These are phyloP conservation scores for Drosophila hamatofila DNA, from an alignment of 2,888 invertebrate species.

Conservation along the genomic window DNA sequence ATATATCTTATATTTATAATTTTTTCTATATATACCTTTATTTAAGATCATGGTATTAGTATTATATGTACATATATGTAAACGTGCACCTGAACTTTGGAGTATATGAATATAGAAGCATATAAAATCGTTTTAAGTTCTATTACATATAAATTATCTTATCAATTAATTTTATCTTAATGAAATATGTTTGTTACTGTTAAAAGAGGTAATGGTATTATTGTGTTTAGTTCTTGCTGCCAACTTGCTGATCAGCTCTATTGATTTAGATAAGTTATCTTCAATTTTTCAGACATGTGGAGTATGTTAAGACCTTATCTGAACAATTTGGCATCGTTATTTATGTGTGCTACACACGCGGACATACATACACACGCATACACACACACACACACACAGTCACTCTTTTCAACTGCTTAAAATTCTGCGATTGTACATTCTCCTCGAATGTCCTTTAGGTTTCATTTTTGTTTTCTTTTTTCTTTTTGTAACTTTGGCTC, in stretches of 20 bases:
- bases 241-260: too few species aligned
- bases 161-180: background rate
- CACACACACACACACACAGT: constrained; percentile 17
- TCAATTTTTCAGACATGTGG: background rate
- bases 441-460: constrained; percentile 35
- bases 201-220: background rate
- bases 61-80: background rate
- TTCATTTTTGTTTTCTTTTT: constrained; percentile 13
- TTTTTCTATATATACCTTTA: background rate
- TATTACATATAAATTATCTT: background rate
- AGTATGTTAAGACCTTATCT: constrained; percentile 16
- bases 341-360: constrained; percentile 11
- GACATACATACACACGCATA: constrained; percentile 7
- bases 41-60: too few species aligned
- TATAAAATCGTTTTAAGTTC: background rate
- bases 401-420: constrained; percentile 57
- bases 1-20: background rate
- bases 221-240: background rate
- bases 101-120: too few species aligned
- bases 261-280: background rate
- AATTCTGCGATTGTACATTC: constrained; percentile 63
- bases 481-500: constrained; percentile 56
- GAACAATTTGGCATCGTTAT: constrained; percentile 22
- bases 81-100: too few species aligned
- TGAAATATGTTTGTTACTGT: background rate